Evolutionary conservation across 2,888 invertebrate species (phyloP).

Genomic region (Chamaedrilus cognettii): DNA sequence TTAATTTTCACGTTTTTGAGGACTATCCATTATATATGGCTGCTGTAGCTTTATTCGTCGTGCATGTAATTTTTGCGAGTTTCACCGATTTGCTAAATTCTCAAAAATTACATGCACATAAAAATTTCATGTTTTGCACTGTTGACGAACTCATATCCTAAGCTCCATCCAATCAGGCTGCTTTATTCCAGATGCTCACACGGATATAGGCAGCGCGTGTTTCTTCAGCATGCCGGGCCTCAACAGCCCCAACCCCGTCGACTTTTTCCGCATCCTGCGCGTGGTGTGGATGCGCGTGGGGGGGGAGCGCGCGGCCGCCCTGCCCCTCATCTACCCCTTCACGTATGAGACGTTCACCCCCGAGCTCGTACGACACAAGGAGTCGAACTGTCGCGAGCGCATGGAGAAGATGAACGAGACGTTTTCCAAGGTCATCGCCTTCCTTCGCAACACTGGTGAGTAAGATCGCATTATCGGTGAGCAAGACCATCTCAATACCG

Average conservation of each 20-base stretch:
- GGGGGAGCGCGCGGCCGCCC: not conserved
- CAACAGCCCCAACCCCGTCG: slow-evolving; percentile 25
- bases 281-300: slow-evolving; percentile 22
- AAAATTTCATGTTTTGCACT: no score
- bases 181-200: slow-evolving; percentile 19
- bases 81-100: no score
- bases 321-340: slow-evolving; percentile 29
- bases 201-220: slow-evolving; percentile 32
- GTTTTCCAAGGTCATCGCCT: slow-evolving; percentile 29
- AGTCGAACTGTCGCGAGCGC: slow-evolving; percentile 26
- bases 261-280: slow-evolving; percentile 33
- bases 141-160: no score
- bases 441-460: slow-evolving; percentile 29
- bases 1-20: no score
- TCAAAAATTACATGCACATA: no score
- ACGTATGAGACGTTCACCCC: slow-evolving; percentile 40
- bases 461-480: no score
- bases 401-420: slow-evolving; percentile 38
- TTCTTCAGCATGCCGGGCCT: slow-evolving; percentile 32
- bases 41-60: no score
- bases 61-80: no score
- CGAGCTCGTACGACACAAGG: slow-evolving; percentile 30
- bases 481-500: no score
- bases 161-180: no score
- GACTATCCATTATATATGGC: no score